phyloP scores from a whole-genome alignment of 2,113 vertebrate species.

The Protobothrops mucrosquamatus region DNA sequence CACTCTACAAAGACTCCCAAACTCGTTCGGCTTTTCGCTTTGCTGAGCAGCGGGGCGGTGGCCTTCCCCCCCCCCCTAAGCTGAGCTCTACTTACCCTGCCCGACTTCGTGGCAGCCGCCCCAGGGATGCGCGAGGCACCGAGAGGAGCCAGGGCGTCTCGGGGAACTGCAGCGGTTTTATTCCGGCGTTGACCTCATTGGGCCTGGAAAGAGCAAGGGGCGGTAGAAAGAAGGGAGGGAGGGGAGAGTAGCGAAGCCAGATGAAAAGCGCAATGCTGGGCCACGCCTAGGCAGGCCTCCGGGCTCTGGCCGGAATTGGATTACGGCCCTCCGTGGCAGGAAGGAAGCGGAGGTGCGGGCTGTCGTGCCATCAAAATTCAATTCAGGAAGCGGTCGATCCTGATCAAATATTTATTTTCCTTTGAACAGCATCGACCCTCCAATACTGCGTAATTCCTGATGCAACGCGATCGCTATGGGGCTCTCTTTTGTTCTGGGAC shows the following conservation, averaged over 20 bases:
- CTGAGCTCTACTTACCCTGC: slow-evolving; percentile 46
- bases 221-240: neutral
- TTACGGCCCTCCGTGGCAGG: slow-evolving; percentile 22
- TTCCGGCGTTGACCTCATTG: slow-evolving; percentile 70
- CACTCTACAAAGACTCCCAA: neutral
- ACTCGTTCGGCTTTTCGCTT: neutral
- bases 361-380: slow-evolving; percentile 28
- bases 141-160: slow-evolving; percentile 55
- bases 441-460: neutral
- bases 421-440: neutral
- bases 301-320: slow-evolving; percentile 31
- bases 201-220: slow-evolving; percentile 41
- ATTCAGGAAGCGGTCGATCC: slow-evolving; percentile 19
- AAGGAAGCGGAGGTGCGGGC: neutral
- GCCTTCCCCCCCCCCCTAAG: neutral
- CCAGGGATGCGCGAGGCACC: slow-evolving; percentile 42
- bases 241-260: neutral
- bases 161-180: slow-evolving; percentile 59
- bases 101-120: slow-evolving; percentile 16
- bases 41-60: neutral
- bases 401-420: slow-evolving; percentile 51
- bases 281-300: slow-evolving; percentile 61
- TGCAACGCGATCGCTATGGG: slow-evolving; percentile 3
- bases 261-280: slow-evolving; percentile 45
- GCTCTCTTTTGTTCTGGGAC: slow-evolving; percentile 66